Base-by-base conservation (phyloP, 2,888 invertebrate genomes). In the Sceliomorpha sp. region DNA sequence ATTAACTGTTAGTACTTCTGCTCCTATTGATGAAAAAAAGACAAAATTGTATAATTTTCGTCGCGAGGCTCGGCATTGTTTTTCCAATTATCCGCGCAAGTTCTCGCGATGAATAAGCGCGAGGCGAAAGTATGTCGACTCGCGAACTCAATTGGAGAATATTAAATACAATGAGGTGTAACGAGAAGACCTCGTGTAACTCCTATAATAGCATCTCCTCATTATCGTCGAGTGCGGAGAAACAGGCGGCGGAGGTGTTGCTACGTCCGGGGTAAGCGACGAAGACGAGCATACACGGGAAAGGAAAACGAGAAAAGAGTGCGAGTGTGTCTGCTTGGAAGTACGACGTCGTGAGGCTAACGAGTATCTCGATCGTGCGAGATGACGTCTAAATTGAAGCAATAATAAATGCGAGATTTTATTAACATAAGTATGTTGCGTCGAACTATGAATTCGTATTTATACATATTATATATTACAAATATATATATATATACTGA, bases 401-500 rank as follows among this genome's bases (percentile, higher is more conserved):
- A 77, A 75, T 76, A 75, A 76, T 72, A 74, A 74, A 73, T 70
- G 70, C n/a, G 60, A 68, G 55, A 66, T 66, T 66, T 66, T 66
- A 66, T 58, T 66, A 45, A 58, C 60, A 55, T 55, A 55, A 60
- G 56, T 50, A 56, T 45, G 56, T 67, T 67, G 50, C 59, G 59
- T 67, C 60, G 60, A n/a, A 67, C 67, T 63, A 55, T 68, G 44
- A 42, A 13, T 26, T 24, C 45, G 37, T 60, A 67, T 70, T 64
- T 70, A 60, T 70, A 66, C 53, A 56, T 60, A 59, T 63, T 70
- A 70, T 62, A 59, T 64, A 72, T 64, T 67, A 64, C 67, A 73
- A 56, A 74, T 56, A 72, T 79, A 77, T 83, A 81, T 83, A 79
- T 80, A 84, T 84, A 83, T 82, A 83, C 82, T 83, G 78, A 84